Percentiles rank a stretch among this genome's conserved stretches.
phyloP scores from a whole-genome alignment of 2,888 invertebrate species.

The Galerucella pusilla region DNA sequence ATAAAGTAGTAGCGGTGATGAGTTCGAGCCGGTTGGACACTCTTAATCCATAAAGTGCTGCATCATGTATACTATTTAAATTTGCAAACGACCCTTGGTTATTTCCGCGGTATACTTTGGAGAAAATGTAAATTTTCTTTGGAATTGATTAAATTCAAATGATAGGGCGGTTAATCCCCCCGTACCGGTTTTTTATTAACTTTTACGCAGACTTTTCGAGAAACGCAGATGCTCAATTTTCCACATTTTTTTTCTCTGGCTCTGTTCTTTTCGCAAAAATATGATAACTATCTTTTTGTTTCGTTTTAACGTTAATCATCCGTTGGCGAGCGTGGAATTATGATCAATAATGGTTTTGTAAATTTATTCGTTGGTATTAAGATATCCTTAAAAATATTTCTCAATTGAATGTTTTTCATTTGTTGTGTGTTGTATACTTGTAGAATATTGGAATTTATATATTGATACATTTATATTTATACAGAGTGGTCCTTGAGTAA shows the following conservation, averaged over 20 bases:
- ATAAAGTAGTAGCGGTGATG: constrained; percentile 45
- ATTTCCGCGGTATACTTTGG: constrained; percentile 44
- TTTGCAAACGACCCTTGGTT: constrained; percentile 61
- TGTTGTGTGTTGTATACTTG: no score
- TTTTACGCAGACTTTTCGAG: constrained; percentile 5
- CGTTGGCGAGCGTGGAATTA: no score
- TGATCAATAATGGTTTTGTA: no score
- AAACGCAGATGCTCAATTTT: constrained; percentile 14
- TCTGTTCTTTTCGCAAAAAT: constrained; percentile 14
- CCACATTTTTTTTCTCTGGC: constrained; percentile 1
- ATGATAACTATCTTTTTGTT: constrained; percentile 3
- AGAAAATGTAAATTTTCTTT: constrained; percentile 33
- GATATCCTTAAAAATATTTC: no score
- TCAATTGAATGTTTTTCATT: no score
- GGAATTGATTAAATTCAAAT: constrained; percentile 36
- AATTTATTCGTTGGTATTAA: no score
- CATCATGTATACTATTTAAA: constrained; percentile 63
- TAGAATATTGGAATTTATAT: no score
- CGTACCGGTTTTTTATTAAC: constrained; percentile 14
- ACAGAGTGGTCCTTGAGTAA: no score
- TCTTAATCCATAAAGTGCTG: constrained; percentile 62
- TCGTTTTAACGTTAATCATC: constrained; percentile 5
- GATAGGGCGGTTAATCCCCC: constrained; percentile 28
- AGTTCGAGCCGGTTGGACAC: constrained; percentile 51
- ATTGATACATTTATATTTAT: no score